Percentiles rank a stretch among this genome's conserved stretches.
Conservation (phyloP, 2,797 vertebrate genomes). For the Lateolabrax maculatus region DNA sequence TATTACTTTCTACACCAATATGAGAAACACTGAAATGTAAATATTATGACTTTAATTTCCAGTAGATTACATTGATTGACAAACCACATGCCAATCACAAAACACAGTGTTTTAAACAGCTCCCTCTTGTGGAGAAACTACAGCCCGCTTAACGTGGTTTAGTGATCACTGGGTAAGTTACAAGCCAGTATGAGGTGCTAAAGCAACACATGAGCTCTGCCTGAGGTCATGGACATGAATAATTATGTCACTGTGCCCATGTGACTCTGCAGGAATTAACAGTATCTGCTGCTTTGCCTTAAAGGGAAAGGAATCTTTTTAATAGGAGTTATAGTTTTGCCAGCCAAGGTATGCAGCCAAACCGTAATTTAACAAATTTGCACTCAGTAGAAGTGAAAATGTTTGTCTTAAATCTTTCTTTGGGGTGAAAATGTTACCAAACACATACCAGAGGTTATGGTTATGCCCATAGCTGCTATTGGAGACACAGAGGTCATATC, state of each 20-base stretch:
- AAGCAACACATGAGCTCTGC: neutral
- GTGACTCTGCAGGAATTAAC: conserved; percentile 13
- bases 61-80: neutral
- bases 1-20: neutral
- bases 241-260: neutral
- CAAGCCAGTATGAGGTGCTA: neutral
- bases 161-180: neutral
- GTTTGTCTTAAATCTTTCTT: neutral
- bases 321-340: neutral
- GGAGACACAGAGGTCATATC: neutral
- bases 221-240: conserved; percentile 4
- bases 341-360: neutral
- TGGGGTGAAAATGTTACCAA: neutral
- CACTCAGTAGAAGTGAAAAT: neutral
- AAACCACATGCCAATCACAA: conserved; percentile 10
- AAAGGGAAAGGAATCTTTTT: neutral
- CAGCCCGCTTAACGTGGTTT: neutral
- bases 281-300: neutral
- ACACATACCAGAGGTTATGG: neutral
- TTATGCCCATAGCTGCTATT: neutral
- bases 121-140: conserved; percentile 12
- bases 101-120: too few species aligned
- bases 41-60: conserved; percentile 1
- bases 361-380: too few species aligned
- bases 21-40: neutral